Base-by-base conservation (phyloP, 2,888 invertebrate species). In the Machimus atricapillus region DNA sequence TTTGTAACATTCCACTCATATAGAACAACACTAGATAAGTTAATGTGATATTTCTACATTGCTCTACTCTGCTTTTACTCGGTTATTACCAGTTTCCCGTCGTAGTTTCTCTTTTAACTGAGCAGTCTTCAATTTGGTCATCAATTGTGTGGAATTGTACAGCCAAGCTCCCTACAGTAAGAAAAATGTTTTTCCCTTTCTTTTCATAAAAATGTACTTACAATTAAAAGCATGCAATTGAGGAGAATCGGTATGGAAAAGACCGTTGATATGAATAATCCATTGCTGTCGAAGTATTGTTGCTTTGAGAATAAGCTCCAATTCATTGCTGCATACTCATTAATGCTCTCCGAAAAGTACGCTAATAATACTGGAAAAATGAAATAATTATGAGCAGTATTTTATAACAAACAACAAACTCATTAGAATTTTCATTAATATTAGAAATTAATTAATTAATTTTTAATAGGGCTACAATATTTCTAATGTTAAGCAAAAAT, bases 221-320 rank as follows among this genome's bases (percentile, higher is more conserved):
- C 98, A 94, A 98, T 97, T 95, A 98, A 96, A 89, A 98, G 94
- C 95, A 98, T 96, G 91, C 98, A 98, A 93, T 98, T 98, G 85
- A 98, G 94, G 87, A 98, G 93, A 90, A 98, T 96, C 31, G 98
- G 98, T 91, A 97, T 96, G n/a, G 97, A 98, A 93, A 98, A 98
- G 31, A 98, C 97, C 14, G 97, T 95, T 0, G 98, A 98, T 94
- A 98, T 98, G 92, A 98, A 98, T 85, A 98, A 94, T 27, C 98
- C 98, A 93, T 97, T 97, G 90, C 97, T 97, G 92, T 98, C 98
- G 92, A 98, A 98, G 92, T 98, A 98, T 91, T 98, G 98, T 90
- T 98, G 97, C 90, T 95, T 95, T 0, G 98, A 97, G 92, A 98
- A 98, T 87, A 95, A 93, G 90, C 96, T 95, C 97, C 97, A 98